phyloP scores from a whole-genome alignment of 2,888 invertebrate genomes.

The Meganola albula region DNA sequence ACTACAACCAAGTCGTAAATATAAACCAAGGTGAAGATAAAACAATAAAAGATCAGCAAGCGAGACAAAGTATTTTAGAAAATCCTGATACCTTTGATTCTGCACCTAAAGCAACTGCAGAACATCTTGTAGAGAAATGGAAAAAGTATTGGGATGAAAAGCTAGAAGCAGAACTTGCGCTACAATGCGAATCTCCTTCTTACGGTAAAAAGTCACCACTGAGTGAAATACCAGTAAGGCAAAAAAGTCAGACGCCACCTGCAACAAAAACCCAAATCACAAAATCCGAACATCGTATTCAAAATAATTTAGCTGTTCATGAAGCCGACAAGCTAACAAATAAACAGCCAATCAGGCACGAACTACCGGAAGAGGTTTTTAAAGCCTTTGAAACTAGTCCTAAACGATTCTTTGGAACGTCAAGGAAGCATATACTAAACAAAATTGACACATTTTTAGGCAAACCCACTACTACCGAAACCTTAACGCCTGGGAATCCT shows the following conservation, averaged over 20 bases:
- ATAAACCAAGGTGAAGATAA: constrained; percentile 19
- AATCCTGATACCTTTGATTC: too few species aligned
- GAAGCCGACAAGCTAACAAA: too few species aligned
- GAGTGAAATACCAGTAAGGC: too few species aligned
- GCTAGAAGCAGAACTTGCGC: constrained; percentile 47
- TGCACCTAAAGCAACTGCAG: constrained; percentile 26
- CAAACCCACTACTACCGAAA: constrained; percentile 43
- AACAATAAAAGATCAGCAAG: neutral
- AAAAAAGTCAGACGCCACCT: too few species aligned
- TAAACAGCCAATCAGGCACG: constrained; percentile 45
- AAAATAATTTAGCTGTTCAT: too few species aligned
- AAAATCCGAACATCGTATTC: too few species aligned
- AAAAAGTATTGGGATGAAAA: constrained; percentile 67
- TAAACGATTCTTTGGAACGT: constrained; percentile 69
- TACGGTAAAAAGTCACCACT: too few species aligned
- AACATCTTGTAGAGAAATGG: constrained; percentile 60
- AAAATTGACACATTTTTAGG: constrained; percentile 67
- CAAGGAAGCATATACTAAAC: constrained; percentile 64
- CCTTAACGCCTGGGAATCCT: constrained; percentile 31
- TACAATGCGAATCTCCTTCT: too few species aligned
- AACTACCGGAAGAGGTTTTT: constrained; percentile 66
- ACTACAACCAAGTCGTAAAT: constrained; percentile 33
- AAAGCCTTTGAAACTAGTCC: constrained; percentile 73
- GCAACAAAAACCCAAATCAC: too few species aligned
- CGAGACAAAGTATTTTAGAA: neutral